Conservation (phyloP, 2,797 vertebrate genomes). For the Ceryle rudis region DNA sequence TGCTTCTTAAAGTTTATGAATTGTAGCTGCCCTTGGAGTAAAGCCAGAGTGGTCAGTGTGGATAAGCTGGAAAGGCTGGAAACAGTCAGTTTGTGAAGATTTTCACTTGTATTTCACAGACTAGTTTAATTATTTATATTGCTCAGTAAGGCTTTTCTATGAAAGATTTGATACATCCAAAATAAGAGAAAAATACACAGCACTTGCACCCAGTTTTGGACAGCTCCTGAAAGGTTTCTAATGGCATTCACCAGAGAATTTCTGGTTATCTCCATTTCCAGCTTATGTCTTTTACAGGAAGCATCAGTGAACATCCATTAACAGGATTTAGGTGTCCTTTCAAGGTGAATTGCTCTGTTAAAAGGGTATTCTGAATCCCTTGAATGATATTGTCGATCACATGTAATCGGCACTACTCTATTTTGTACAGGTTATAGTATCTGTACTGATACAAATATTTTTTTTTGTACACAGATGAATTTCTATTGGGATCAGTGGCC, state of each 20-base stretch:
- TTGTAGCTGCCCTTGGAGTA: conserved; percentile 56
- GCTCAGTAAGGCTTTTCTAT: not conserved
- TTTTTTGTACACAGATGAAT: not conserved
- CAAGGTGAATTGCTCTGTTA: not conserved
- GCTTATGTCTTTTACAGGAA: not conserved
- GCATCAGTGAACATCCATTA: not conserved
- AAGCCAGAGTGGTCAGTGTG: conserved; percentile 36
- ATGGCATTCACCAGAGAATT: not conserved
- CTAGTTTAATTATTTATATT: not conserved
- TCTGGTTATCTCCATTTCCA: not conserved
- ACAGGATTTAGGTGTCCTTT: not conserved
- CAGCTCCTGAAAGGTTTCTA: not conserved
- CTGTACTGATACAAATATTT: not conserved
- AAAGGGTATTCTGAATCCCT: not conserved
- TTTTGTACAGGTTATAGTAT: not conserved
- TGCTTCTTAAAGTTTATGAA: conserved; percentile 61
- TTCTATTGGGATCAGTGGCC: not conserved
- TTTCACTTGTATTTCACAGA: not conserved
- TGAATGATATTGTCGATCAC: not conserved
- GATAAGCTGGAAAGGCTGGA: not conserved
- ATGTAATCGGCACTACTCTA: not conserved
- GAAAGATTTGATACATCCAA: not conserved
- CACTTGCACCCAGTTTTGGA: not conserved
- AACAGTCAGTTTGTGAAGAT: not conserved
- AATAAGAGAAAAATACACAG: not conserved